A percentile compares a stretch with the other conserved stretches of the same genome.
Evolutionary conservation across 2,797 vertebrate genomes (phyloP).

Genomic region (Pantherophis alleghaniensis): DNA sequence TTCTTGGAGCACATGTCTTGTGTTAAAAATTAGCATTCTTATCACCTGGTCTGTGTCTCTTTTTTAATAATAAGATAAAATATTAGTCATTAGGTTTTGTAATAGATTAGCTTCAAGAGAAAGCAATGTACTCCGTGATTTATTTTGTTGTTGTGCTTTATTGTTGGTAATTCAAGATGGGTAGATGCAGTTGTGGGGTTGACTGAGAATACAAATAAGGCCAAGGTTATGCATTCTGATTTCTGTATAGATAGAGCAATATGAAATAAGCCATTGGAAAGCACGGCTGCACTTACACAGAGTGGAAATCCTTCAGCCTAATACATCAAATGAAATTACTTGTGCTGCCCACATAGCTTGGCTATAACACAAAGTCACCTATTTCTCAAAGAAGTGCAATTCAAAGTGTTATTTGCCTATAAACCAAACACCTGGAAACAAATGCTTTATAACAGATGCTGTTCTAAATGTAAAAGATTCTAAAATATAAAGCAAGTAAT

Average conservation of each 20-base stretch:
- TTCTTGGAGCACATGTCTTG: neutral
- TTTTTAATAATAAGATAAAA: conserved; percentile 10
- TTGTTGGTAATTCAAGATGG: neutral
- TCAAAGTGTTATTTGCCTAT: conserved; percentile 6
- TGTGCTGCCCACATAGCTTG: conserved; percentile 9
- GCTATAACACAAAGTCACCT: neutral
- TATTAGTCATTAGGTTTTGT: neutral
- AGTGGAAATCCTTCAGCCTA: neutral
- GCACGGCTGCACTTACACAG: neutral
- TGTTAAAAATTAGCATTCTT: neutral
- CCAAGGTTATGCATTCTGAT: neutral
- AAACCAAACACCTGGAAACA: neutral
- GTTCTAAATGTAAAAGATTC: too few species aligned
- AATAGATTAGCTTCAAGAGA: neutral
- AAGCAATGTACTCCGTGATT: neutral
- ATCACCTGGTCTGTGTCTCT: neutral
- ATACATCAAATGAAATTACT: neutral
- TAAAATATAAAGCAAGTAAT: neutral
- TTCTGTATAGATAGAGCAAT: neutral
- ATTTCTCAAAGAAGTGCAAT: neutral
- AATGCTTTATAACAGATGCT: neutral
- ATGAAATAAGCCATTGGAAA: neutral
- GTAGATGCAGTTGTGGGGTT: neutral
- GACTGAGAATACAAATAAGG: conserved; percentile 1
- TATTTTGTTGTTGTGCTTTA: neutral